A percentile compares a stretch with the other conserved stretches of the same genome.
Evolutionary conservation across 2,888 invertebrate genomes (phyloP).

Genomic region (Drosophila melanosoma): DNA sequence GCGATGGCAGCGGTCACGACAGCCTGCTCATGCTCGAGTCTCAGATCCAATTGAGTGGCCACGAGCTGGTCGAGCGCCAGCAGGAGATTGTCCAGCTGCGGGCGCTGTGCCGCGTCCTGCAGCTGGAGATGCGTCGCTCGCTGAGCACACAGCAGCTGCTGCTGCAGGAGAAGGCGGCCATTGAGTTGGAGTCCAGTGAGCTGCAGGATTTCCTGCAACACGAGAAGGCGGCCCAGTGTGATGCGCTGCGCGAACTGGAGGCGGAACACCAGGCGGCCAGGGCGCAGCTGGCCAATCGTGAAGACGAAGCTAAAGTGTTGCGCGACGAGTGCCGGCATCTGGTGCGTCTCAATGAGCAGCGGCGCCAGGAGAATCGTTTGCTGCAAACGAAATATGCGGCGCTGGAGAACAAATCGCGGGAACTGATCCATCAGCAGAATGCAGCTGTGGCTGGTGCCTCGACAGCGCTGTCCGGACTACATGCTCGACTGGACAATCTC

Average conservation of each 20-base stretch:
- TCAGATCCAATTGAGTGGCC: constrained; percentile 90
- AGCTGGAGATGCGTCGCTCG: constrained; percentile 89
- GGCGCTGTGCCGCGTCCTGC: constrained; percentile 89
- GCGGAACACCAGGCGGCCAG: constrained; percentile 80
- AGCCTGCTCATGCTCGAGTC: constrained; percentile 91
- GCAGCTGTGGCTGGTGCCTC: constrained; percentile 89
- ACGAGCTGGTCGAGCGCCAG: constrained; percentile 91
- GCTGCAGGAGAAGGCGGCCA: constrained; percentile 90
- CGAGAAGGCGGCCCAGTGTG: constrained; percentile 92
- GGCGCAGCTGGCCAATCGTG: constrained; percentile 85
- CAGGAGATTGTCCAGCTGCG: constrained; percentile 90
- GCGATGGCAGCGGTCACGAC: constrained; percentile 87
- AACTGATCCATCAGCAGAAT: constrained; percentile 89
- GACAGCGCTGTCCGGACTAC: constrained; percentile 89
- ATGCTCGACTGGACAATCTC: constrained; percentile 89
- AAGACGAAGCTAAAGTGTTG: constrained; percentile 87
- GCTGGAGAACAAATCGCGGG: constrained; percentile 88
- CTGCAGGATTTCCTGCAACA: constrained; percentile 95
- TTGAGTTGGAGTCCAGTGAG: constrained; percentile 92
- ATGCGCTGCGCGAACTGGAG: constrained; percentile 92
- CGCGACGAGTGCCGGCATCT: constrained; percentile 92
- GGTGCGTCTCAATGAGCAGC: constrained; percentile 92
- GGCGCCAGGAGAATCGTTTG: constrained; percentile 89
- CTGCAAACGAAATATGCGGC: constrained; percentile 88
- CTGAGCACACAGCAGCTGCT: constrained; percentile 89